Evolutionary conservation across 92 coral and sea anemone genomes (phyloP), one percentile per base, ranked within the genome.

Genomic region (Metridium senile): DNA sequence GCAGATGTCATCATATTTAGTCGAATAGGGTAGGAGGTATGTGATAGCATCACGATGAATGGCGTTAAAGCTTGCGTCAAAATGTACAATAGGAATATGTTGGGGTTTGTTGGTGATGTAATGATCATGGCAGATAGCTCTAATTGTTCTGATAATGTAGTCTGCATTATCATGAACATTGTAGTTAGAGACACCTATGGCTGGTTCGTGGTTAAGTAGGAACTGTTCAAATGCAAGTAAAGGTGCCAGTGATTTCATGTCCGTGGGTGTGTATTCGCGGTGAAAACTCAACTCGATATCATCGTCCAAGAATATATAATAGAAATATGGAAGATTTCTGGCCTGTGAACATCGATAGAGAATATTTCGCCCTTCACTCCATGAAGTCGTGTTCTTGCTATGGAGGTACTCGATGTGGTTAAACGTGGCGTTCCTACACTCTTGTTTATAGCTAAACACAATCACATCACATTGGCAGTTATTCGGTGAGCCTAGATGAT

Each of bases 161-260:
- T 47, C 33, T 10, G 88, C 79, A 19, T 67, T 75, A 26, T 78
- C 84, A 33, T 84, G 88, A 0, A 1, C 16, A 16, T 45, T 32
- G 35, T 84, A 84, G 31, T 78, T 78, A 4, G 84, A 46, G 6
- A 84, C 84, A 11, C 88, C 88, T 31, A 84, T 45, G 0, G 84
- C 80, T 1, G 88, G 88, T 22, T 78, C 78, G 33, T 63, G 78
- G 18, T 49, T 67, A 18, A 88, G 47, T 2, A 88, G 77, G 62
- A 81, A 88, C 4, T 76, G 45, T 34, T 88, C 89, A 65, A 88
- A 75, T 1, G 75, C 83, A 43, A 86, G 68, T 43, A 88, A 62
- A 0, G 93, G 93, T 7, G 70, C 26, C 21, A 54, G 27, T 8
- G 28, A 9, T 19, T 23, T 45, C 64, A 84, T 53, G 22, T 31